Percentiles rank a stretch among this genome's conserved stretches.
Evolutionary conservation across 2,797 vertebrate genomes (phyloP).

Genomic region (Scarus forsteni): DNA sequence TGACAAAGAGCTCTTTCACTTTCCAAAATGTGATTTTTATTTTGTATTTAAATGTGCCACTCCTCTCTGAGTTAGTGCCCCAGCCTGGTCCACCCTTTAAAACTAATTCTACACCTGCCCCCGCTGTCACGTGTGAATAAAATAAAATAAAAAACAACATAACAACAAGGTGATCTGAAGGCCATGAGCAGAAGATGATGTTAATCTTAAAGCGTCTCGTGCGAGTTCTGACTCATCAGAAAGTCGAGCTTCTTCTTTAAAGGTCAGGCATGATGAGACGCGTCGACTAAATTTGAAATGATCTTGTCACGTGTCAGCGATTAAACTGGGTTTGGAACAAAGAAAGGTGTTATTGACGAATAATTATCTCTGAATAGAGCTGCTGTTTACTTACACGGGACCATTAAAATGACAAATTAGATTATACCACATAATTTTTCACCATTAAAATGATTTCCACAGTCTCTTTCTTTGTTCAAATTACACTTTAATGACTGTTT

Average conservation of each 20-base stretch:
- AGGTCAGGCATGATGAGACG: constrained; percentile 25
- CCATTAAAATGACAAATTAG: neutral
- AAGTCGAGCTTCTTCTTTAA: neutral
- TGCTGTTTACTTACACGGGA: neutral
- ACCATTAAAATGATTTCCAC: neutral
- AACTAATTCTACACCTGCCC: no score
- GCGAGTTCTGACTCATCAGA: constrained; percentile 1
- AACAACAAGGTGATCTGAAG: neutral
- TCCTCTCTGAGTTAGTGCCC: no score
- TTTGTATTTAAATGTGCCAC: no score
- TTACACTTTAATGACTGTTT: no score
- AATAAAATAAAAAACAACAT: neutral
- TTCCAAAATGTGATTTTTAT: no score
- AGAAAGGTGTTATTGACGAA: neutral
- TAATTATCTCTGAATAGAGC: neutral
- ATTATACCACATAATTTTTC: neutral
- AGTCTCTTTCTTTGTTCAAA: neutral
- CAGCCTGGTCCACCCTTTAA: no score
- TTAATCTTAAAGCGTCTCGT: neutral
- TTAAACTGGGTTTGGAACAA: neutral
- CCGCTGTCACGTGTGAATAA: no score
- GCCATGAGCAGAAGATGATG: neutral
- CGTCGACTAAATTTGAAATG: neutral
- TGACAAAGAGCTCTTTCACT: no score
- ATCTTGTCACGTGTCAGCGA: neutral